phyloP scores from a whole-genome alignment of 2,888 invertebrate species.

The Acanthopleura granulata region DNA sequence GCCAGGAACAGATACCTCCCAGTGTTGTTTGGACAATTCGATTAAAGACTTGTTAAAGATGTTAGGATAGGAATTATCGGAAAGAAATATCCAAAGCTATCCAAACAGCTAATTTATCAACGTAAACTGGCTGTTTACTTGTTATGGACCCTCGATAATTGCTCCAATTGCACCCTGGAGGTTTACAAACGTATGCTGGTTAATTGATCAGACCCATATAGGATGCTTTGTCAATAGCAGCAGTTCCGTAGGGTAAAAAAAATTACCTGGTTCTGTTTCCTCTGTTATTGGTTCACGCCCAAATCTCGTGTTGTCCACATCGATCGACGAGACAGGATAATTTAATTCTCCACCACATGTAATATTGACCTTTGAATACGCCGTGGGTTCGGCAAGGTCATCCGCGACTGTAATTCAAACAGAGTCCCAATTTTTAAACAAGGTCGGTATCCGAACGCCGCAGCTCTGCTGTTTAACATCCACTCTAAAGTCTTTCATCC shows the following conservation, averaged over 20 bases:
- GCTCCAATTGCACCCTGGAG: not conserved
- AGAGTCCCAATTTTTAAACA: not conserved
- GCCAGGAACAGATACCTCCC: too few relatives aligned
- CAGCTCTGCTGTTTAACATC: too few relatives aligned
- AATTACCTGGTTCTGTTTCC: not conserved
- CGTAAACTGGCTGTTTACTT: not conserved
- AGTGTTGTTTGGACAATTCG: too few relatives aligned
- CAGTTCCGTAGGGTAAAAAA: not conserved
- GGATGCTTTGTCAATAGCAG: not conserved
- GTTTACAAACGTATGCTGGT: not conserved
- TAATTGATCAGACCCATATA: not conserved
- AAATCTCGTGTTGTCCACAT: not conserved
- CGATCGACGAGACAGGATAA: conserved; percentile 1
- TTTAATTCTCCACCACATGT: not conserved
- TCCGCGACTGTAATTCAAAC: not conserved
- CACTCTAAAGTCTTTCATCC: too few relatives aligned
- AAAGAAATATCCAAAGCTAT: not conserved
- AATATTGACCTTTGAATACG: not conserved
- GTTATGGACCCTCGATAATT: not conserved
- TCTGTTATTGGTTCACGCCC: not conserved
- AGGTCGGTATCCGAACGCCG: not conserved
- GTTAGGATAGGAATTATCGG: too few relatives aligned
- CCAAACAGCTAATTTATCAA: not conserved
- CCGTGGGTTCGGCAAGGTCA: not conserved
- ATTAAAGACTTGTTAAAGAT: too few relatives aligned